Evolutionary conservation across 2,888 invertebrate genomes (phyloP).

Genomic region (Neoaliturus tenellus): DNA sequence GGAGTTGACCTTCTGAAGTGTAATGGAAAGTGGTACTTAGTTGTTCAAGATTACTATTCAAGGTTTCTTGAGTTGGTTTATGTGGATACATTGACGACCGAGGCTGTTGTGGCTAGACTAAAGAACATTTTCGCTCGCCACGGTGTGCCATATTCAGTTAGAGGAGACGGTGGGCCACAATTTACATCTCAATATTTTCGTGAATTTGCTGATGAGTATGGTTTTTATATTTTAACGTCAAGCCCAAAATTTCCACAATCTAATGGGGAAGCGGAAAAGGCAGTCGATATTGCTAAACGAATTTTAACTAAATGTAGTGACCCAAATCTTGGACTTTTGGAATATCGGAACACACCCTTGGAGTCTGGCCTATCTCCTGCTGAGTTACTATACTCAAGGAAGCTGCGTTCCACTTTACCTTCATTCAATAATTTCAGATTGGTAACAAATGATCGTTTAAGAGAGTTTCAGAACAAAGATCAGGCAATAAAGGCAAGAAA

Average conservation of each 20-base stretch:
- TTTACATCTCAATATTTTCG: conserved; percentile 26
- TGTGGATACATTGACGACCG: neutral
- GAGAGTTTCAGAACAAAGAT: neutral
- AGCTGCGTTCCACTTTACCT: neutral
- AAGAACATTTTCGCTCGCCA: conserved; percentile 13
- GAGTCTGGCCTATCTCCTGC: conserved; percentile 35
- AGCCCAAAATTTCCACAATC: neutral
- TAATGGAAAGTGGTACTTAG: no score
- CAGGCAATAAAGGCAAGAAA: neutral
- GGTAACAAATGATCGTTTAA: no score
- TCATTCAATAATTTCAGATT: neutral
- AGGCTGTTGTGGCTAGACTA: neutral
- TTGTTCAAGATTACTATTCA: no score
- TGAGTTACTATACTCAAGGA: conserved; percentile 22
- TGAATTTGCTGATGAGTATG: neutral
- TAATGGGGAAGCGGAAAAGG: conserved; percentile 41
- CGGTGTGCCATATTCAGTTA: neutral
- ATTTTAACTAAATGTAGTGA: neutral
- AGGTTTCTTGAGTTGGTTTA: no score
- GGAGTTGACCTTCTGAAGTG: no score
- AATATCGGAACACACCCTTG: neutral
- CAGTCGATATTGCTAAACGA: conserved; percentile 18
- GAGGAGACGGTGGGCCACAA: conserved; percentile 22
- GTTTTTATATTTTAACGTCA: neutral
- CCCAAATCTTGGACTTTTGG: conserved; percentile 30